A percentile compares a stretch with the other conserved stretches of the same genome.
Conservation (phyloP, 1,140 invertebrate species). For the Heliconius congener region DNA sequence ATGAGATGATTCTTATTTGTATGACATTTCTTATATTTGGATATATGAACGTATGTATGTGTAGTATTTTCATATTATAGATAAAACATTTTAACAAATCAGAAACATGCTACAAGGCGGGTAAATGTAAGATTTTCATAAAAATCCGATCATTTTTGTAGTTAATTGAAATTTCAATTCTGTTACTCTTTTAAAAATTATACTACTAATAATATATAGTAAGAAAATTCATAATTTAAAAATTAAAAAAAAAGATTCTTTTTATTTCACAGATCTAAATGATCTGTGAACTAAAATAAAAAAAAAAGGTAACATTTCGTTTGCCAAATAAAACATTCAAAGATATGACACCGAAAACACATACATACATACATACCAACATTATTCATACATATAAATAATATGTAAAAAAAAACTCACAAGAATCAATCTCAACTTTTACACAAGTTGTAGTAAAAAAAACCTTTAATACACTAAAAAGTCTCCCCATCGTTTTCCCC, state of each 20-base stretch:
- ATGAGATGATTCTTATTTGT: neutral
- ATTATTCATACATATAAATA: neutral
- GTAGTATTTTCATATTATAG: neutral
- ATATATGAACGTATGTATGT: neutral
- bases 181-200: no score
- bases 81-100: neutral
- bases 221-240: no score
- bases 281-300: no score
- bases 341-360: neutral
- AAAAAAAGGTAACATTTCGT: no score
- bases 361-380: neutral
- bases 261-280: no score
- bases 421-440: conserved; percentile 6
- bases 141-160: neutral
- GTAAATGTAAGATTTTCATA: neutral
- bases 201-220: no score
- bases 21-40: neutral
- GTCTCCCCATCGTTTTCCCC: neutral
- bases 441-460: conserved; percentile 10
- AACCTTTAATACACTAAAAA: neutral
- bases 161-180: no score
- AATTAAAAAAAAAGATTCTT: no score
- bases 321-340: no score
- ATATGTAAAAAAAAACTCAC: neutral
- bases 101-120: no score